A percentile compares a stretch with the other conserved stretches of the same genome.
phyloP scores from a whole-genome alignment of 2,113 vertebrate species.

The Sprattus sprattus region DNA sequence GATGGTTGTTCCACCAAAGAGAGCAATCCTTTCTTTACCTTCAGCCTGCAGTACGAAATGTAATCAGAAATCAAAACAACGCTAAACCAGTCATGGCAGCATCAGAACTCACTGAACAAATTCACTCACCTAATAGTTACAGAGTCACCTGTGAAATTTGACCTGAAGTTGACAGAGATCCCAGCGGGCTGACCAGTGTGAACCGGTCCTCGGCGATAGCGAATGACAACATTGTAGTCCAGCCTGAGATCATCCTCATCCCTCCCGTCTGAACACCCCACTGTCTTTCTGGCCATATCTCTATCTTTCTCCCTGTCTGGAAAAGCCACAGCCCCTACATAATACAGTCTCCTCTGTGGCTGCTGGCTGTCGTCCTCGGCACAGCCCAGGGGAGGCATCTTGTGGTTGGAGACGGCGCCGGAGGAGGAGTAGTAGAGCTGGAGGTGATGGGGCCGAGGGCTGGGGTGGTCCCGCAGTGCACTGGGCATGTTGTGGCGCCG shows the following conservation, averaged over 20 bases:
- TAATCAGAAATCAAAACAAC: conserved; percentile 21
- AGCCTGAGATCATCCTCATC: conserved; percentile 58
- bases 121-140: conserved; percentile 63
- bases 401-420: conserved; percentile 23
- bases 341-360: conserved; percentile 59
- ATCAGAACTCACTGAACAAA: background rate
- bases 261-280: conserved; percentile 46
- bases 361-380: conserved; percentile 44
- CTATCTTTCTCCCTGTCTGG: conserved; percentile 30
- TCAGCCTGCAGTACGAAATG: conserved; percentile 52
- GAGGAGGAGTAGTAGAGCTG: conserved; percentile 67
- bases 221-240: conserved; percentile 63
- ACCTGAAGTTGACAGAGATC: conserved; percentile 62
- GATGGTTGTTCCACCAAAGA: conserved; percentile 57
- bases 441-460: conserved; percentile 42
- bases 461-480: conserved; percentile 27
- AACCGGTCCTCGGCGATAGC: conserved; percentile 61
- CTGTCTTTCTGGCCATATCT: conserved; percentile 40
- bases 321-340: conserved; percentile 57
- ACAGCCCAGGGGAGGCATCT: conserved; percentile 50
- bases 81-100: background rate
- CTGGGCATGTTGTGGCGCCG: conserved; percentile 23
- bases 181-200: conserved; percentile 56
- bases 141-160: conserved; percentile 61
- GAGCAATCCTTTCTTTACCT: conserved; percentile 67